Evolutionary conservation across 2,113 vertebrate species (phyloP), one percentile per base, ranked within the genome.

Genomic region (Oxyruncus cristatus): DNA sequence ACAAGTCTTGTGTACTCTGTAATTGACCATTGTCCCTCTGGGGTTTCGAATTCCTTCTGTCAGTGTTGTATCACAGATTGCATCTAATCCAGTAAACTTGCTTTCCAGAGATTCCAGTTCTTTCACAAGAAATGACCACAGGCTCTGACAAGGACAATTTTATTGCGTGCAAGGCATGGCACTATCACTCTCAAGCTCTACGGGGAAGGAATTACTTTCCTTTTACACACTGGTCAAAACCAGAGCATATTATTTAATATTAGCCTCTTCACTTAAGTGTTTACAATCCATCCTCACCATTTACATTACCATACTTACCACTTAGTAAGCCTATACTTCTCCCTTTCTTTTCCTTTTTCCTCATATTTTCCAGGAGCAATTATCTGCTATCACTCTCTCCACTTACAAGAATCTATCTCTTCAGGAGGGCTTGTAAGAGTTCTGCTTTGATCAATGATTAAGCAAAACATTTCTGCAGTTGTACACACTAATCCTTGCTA

Each of bases 61-160:
- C n/a, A 62, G 11, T 39, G 19, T 7, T 49, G 11, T 62, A 47
- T 23, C 24, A 70, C n/a, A 79, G 35, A 62, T 53, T 67, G 27
- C 8, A 52, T 52, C 37, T 75, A n/a, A 47, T 30, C 16, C 8
- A 24, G 28, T 41, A 62, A 47, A 79, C 39, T n/a, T 44, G 21
- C 12, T 24, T 44, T n/a, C 23, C 0, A 0, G 72, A 83, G 42
- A 75, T 39, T 53, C 21, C 27, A 30, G 8, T 12, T 77, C 14
- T 80, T 58, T 59, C 53, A 41, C 22, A 55, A 39, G 17, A 47
- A 91, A 77, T 42, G 39, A 70, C 20, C 0, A 3, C 8, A 37
- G 39, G 26, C 19, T 55, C 65, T 74, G 44, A 67, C 59, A 91
- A 77, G 24, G 26, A 73, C 19, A 77, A 59, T 80, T 62, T 72